phyloP scores from a whole-genome alignment of 1,140 invertebrate species.

The Psilanteris sp. region DNA sequence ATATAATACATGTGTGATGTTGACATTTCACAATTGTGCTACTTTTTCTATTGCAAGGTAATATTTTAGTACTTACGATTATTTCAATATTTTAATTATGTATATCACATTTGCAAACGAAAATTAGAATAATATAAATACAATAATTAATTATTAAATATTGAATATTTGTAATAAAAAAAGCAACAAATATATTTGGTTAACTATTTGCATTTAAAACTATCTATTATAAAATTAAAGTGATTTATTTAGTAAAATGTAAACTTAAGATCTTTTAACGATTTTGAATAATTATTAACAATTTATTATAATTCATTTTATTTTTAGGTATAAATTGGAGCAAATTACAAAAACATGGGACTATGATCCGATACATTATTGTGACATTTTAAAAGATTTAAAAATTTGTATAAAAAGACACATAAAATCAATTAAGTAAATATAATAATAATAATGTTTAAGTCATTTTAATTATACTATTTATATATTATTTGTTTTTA shows the following conservation, averaged over 20 bases:
- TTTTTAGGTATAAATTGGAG: slow-evolving; percentile 7
- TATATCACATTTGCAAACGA: background rate
- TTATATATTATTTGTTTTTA: slow-evolving; percentile 4
- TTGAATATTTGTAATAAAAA: background rate
- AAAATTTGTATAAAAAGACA: slow-evolving; percentile 7
- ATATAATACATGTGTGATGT: slow-evolving; percentile 25
- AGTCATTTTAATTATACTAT: background rate
- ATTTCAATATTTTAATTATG: no score
- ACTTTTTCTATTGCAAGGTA: slow-evolving; percentile 15
- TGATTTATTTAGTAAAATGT: no score
- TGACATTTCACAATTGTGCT: slow-evolving; percentile 26
- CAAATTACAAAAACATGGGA: background rate
- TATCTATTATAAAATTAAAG: no score
- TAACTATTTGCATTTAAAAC: no score
- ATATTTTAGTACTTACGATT: no score
- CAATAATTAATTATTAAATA: background rate
- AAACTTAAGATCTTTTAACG: no score
- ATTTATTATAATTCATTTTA: no score
- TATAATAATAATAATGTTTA: background rate
- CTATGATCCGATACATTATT: no score
- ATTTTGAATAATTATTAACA: no score
- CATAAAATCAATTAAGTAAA: slow-evolving; percentile 3
- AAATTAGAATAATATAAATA: no score
- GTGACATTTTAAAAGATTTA: background rate
- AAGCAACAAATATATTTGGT: no score